phyloP scores from a whole-genome alignment of 2,797 vertebrate genomes.

The Adrianichthys oophorus region DNA sequence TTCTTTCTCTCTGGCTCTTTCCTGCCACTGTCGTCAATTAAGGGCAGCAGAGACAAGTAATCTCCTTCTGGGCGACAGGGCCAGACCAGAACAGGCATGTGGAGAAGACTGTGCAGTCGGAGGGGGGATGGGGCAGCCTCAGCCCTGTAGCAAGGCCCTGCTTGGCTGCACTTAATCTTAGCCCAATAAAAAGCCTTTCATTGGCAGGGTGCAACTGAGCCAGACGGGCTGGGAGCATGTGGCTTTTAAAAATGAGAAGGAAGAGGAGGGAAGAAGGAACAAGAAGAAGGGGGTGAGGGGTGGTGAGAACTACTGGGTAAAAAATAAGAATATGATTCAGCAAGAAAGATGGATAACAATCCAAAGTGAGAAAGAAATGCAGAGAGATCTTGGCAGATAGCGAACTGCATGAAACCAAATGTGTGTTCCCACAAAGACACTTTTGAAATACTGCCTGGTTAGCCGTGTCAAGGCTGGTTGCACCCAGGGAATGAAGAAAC shows the following conservation, averaged over 20 bases:
- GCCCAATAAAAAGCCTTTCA: slow-evolving; percentile 85
- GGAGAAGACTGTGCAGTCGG: slow-evolving; percentile 64
- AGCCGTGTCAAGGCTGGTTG: slow-evolving; percentile 70
- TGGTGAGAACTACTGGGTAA: slow-evolving; percentile 23
- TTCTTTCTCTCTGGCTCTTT: slow-evolving; percentile 64
- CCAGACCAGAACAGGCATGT: slow-evolving; percentile 73
- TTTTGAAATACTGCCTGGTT: slow-evolving; percentile 58
- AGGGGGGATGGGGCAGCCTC: slow-evolving; percentile 43
- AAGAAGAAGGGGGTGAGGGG: slow-evolving; percentile 23
- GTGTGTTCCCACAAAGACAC: slow-evolving; percentile 47
- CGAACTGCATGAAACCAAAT: slow-evolving; percentile 48
- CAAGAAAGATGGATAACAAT: slow-evolving; percentile 55
- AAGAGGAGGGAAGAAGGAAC: slow-evolving; percentile 25
- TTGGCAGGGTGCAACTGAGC: slow-evolving; percentile 80
- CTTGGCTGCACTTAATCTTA: slow-evolving; percentile 86
- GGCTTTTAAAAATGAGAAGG: slow-evolving; percentile 76
- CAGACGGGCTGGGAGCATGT: slow-evolving; percentile 78
- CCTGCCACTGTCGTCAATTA: slow-evolving; percentile 84
- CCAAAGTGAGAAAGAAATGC: slow-evolving; percentile 38
- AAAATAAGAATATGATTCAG: slow-evolving; percentile 54
- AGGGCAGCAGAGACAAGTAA: slow-evolving; percentile 83
- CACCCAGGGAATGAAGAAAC: slow-evolving; percentile 72
- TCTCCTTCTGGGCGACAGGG: slow-evolving; percentile 78
- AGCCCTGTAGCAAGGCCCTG: slow-evolving; percentile 69
- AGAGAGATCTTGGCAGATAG: slow-evolving; percentile 55